phyloP scores from a whole-genome alignment of 2,888 invertebrate species.

The Cenopis cana region DNA sequence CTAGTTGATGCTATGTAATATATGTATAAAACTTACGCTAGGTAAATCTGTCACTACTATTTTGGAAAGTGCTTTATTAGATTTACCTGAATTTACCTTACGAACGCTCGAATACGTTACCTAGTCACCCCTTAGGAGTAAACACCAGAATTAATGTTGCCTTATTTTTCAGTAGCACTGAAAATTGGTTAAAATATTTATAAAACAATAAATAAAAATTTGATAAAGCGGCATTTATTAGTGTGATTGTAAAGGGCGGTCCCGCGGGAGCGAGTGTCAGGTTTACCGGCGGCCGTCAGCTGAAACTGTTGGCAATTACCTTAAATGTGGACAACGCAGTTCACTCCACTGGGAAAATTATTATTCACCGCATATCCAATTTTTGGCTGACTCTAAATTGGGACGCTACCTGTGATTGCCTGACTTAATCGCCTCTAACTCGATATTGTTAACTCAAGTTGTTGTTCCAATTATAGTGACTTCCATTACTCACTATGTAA shows the following conservation, averaged over 20 bases:
- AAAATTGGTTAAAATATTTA: constrained; percentile 47
- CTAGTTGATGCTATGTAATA: too few relatives aligned
- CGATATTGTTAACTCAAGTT: constrained; percentile 32
- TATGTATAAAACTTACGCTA: too few relatives aligned
- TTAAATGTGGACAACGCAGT: constrained; percentile 83
- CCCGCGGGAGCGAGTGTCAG: constrained; percentile 78
- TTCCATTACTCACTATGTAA: neutral
- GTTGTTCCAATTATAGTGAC: constrained; percentile 1
- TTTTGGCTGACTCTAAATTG: constrained; percentile 76
- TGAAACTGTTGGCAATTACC: constrained; percentile 82
- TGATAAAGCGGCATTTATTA: constrained; percentile 81
- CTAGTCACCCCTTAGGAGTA: neutral
- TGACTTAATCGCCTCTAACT: constrained; percentile 60
- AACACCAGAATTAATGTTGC: constrained; percentile 1
- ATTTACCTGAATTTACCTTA: too few relatives aligned
- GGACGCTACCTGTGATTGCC: constrained; percentile 70
- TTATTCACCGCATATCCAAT: constrained; percentile 81
- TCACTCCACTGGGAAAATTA: constrained; percentile 78
- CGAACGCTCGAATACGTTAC: neutral
- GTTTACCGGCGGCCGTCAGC: constrained; percentile 78
- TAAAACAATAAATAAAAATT: constrained; percentile 70
- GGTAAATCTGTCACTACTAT: too few relatives aligned
- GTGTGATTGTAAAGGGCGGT: constrained; percentile 80
- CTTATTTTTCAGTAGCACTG: constrained; percentile 37
- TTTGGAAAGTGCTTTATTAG: too few relatives aligned